phyloP scores from a whole-genome alignment of 2,113 vertebrate genomes.

The Polypterus bichir region DNA sequence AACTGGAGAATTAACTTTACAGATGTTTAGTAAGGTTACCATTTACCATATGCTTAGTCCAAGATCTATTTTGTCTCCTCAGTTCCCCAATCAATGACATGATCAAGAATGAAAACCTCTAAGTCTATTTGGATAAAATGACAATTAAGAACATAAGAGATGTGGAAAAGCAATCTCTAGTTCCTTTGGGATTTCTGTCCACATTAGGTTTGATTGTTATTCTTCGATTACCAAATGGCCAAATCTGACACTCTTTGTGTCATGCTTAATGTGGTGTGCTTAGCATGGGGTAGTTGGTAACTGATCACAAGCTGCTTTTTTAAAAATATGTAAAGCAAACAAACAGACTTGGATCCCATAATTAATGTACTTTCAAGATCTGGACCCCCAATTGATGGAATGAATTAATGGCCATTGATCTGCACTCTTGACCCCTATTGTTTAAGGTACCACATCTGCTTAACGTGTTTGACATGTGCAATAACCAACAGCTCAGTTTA shows the following conservation, averaged over 20 bases:
- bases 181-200: neutral
- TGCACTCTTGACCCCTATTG: neutral
- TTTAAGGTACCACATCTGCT: neutral
- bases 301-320: constrained; percentile 8
- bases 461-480: neutral
- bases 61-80: too few species aligned
- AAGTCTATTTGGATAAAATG: neutral
- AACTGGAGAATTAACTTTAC: too few species aligned
- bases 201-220: constrained; percentile 11
- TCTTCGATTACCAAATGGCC: constrained; percentile 27
- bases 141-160: constrained; percentile 22
- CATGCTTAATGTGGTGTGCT: constrained; percentile 12
- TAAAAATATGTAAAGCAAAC: constrained; percentile 3
- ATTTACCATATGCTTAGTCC: too few species aligned
- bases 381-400: constrained; percentile 16
- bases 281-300: constrained; percentile 5
- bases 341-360: constrained; percentile 17
- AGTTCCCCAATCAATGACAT: too few species aligned
- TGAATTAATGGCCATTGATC: constrained; percentile 16
- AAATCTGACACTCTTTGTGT: constrained; percentile 14
- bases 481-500: neutral
- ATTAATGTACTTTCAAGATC: constrained; percentile 13
- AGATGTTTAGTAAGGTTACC: too few species aligned
- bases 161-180: constrained; percentile 13
- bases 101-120: too few species aligned